Conservation (phyloP, 2,797 vertebrate genomes). For the Leuciscus waleckii region DNA sequence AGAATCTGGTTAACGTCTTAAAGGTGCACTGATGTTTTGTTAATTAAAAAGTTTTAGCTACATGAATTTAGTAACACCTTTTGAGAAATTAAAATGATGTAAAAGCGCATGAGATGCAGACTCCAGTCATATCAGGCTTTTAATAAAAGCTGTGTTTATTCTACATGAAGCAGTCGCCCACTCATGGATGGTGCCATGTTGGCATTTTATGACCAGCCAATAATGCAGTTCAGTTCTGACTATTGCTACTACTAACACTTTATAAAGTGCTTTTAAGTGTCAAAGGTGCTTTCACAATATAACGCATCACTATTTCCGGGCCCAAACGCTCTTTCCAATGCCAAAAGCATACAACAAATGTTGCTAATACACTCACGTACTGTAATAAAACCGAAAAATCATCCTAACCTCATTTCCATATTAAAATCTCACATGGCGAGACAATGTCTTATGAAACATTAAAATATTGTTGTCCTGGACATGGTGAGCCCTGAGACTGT, state of each 20-base stretch:
- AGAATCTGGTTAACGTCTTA: not conserved
- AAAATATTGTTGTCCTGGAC: not conserved
- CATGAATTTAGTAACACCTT: not conserved
- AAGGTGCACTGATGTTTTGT: not conserved
- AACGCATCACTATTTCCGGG: not conserved
- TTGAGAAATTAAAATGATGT: too few relatives aligned
- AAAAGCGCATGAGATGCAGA: not conserved
- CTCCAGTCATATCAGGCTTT: not conserved
- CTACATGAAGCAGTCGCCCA: not conserved
- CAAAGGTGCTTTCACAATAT: not conserved
- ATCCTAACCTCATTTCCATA: not conserved
- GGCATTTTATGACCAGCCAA: not conserved
- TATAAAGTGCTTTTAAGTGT: not conserved
- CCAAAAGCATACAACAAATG: not conserved
- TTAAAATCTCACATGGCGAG: not conserved
- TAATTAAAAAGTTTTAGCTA: not conserved
- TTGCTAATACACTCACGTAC: not conserved
- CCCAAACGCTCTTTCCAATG: not conserved
- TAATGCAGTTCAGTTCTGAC: not conserved
- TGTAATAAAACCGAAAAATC: not conserved
- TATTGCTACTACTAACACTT: not conserved
- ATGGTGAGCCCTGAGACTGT: not conserved
- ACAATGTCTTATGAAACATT: too few relatives aligned
- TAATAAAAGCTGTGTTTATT: not conserved
- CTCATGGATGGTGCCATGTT: not conserved